A percentile compares a stretch with the other conserved stretches of the same genome.
These are phyloP conservation scores for Hetaerina titia DNA, from an alignment of 2,888 invertebrate species.

Conservation along the genomic window DNA sequence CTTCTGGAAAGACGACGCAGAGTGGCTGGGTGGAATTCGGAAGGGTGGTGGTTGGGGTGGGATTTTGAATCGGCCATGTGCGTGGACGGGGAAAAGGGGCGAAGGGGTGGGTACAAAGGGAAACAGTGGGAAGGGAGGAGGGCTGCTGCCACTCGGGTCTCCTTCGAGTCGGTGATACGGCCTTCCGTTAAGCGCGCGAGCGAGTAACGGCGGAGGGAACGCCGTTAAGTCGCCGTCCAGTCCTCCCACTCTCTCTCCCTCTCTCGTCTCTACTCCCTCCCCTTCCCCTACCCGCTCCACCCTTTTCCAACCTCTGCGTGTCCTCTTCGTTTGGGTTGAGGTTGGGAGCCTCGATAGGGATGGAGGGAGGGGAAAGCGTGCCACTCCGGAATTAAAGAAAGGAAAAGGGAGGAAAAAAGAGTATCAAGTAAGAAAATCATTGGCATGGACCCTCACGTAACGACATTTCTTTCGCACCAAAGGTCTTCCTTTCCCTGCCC, in stretches of 20 bases:
- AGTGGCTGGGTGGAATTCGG: background rate
- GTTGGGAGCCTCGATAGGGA: too few relatives aligned
- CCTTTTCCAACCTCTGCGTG: background rate
- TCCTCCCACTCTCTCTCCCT: background rate
- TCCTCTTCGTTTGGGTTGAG: background rate
- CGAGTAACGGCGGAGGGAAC: slow-evolving; percentile 14
- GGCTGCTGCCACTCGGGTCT: background rate
- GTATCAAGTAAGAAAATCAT: too few relatives aligned
- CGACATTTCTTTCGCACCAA: too few relatives aligned
- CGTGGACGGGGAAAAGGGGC: too few relatives aligned
- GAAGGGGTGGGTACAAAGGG: too few relatives aligned
- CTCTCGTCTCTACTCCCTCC: background rate
- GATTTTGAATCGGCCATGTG: too few relatives aligned
- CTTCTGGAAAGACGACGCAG: background rate
- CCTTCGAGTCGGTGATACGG: background rate
- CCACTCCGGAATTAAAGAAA: background rate
- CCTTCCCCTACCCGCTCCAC: background rate
- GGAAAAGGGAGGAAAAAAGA: background rate
- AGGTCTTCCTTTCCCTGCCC: too few relatives aligned
- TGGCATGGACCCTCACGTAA: background rate
- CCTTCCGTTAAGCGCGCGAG: background rate
- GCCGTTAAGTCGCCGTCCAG: background rate
- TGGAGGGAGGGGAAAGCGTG: background rate
- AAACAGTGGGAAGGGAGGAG: too few relatives aligned
- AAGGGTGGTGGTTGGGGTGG: too few relatives aligned